Base-by-base conservation (phyloP, 2,113 vertebrate genomes). In the Oostethus manadensis region DNA sequence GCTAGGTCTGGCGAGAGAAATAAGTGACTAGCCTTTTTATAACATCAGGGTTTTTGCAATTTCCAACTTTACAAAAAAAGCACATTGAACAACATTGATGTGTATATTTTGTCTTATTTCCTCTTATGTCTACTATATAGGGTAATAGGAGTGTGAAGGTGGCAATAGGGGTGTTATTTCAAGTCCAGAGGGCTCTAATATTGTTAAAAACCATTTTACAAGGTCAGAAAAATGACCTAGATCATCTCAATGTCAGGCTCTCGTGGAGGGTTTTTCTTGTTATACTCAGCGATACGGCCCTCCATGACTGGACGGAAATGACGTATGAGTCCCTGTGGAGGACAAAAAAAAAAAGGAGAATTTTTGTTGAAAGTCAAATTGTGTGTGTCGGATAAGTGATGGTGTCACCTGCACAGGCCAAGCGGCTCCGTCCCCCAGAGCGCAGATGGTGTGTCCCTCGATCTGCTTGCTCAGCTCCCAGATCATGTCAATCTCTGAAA, bases 391-490 rank as follows among this genome's bases (percentile, higher is more conserved):
- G 29, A 81, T 74, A 18, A 84, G 62, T 49, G 29, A 5, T 8
- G 29, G 8, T 8, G 40, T 7, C 86, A 97, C 96, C 94, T 99
- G 96, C 57, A 98, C 96, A 0, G 96, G 96, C 96, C 96, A 98
- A 8, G 96, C 96, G 0, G 96, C 94, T 0, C 96, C 96, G 0
- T 99, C 96, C 0, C 96, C 96, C 79, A 99, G 83, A 3, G 96
- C 96, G 0, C 96, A 99, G 76, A 98, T 99, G 50, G 96, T 98
- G 81, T 99, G 96, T 8, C 96, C 96, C 67, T 99, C 96, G 0
- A 99, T 95, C 89, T 99, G 96, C 68, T 98, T 99, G 86, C 96
- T 99, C 82, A 99, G 91, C 81, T 99, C 96, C 96, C 96, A 99
- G 22, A 99, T 92, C 46, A 97, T 93, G 40, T 98, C 96, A 0